These are phyloP conservation scores for Ochropleura plecta DNA, from an alignment of 2,888 invertebrate genomes.

Conservation along the genomic window DNA sequence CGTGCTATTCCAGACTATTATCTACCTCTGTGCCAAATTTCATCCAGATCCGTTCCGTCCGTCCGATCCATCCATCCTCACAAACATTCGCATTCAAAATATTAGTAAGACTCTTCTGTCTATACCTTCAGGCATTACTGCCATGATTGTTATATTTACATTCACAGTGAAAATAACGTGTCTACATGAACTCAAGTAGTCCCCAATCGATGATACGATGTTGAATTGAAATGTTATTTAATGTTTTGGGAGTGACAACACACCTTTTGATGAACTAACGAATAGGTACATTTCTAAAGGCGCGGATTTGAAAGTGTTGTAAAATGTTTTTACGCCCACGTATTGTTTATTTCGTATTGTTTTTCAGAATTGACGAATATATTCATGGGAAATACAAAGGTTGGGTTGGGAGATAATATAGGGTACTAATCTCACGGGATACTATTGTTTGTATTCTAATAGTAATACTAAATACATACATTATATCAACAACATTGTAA, in stretches of 20 bases:
- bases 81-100: too few relatives aligned
- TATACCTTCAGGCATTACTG: neutral
- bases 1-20: too few relatives aligned
- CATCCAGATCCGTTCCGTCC: too few relatives aligned
- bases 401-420: too few relatives aligned
- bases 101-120: neutral
- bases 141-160: neutral
- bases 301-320: neutral
- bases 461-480: too few relatives aligned
- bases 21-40: too few relatives aligned
- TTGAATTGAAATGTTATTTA: neutral
- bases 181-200: conserved; percentile 1
- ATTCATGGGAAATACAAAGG: neutral
- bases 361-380: neutral
- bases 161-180: neutral
- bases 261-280: neutral
- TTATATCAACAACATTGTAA: too few relatives aligned
- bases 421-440: neutral
- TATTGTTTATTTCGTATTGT: neutral
- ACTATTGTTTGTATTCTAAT: neutral
- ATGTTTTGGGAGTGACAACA: neutral
- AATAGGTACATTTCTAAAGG: too few relatives aligned
- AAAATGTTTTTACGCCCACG: neutral
- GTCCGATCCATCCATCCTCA: too few relatives aligned
- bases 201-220: conserved; percentile 12